Conservation (phyloP, 1,140 invertebrate species). For the Eriocheir sinensis region DNA sequence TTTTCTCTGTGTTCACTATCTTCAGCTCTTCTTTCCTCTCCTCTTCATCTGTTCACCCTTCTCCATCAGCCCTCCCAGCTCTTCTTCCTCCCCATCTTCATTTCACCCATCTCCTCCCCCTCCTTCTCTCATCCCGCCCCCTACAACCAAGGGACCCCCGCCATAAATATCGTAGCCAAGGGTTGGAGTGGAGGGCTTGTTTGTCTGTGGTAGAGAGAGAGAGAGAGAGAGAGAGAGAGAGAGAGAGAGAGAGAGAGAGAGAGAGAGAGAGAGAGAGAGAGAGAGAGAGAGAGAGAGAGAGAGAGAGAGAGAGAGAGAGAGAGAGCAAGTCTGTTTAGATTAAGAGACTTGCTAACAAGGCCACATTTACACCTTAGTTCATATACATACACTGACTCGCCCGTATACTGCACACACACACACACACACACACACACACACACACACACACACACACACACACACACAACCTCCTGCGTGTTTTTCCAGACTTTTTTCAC, state of each 20-base stretch:
- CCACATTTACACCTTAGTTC: neutral
- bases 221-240: neutral
- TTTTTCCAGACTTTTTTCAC: neutral
- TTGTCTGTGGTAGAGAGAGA: slow-evolving; percentile 3
- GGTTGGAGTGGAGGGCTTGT: neutral
- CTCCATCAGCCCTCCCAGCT: neutral
- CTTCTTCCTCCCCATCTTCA: neutral
- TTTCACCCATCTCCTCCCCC: neutral
- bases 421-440: slow-evolving; percentile 50
- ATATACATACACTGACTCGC: neutral
- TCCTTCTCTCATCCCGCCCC: neutral
- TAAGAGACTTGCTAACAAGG: neutral
- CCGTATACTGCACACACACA: slow-evolving; percentile 28
- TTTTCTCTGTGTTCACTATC: neutral
- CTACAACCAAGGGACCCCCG: neutral
- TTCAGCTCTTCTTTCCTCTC: neutral
- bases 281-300: slow-evolving; percentile 10
- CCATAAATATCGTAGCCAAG: neutral
- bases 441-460: slow-evolving; percentile 37
- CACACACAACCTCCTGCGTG: neutral
- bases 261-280: neutral
- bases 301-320: neutral
- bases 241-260: neutral
- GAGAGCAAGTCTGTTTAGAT: neutral
- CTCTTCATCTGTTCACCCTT: neutral